Conservation (phyloP, 2,113 vertebrate genomes). For the Struthidea cinerea region DNA sequence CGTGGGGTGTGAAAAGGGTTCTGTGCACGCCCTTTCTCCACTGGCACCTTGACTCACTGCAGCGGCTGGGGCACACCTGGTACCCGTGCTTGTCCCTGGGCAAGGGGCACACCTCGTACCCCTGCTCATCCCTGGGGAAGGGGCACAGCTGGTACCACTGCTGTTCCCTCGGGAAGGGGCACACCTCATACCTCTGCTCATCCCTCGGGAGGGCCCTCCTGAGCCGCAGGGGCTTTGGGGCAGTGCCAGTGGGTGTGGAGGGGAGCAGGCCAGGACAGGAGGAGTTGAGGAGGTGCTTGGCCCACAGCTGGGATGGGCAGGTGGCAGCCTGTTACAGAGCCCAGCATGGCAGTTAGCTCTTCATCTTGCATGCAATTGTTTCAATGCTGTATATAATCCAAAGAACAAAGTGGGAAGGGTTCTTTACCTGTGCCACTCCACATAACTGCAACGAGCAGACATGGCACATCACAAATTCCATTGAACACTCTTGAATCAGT, state of each 20-base stretch:
- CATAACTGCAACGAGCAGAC: not conserved
- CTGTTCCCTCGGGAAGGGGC: not conserved
- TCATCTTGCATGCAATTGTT: not conserved
- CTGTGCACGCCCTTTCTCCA: not conserved
- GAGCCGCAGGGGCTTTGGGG: not conserved
- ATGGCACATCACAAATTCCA: not conserved
- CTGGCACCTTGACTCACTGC: not conserved
- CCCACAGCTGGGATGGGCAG: not conserved
- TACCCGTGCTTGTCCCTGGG: not conserved
- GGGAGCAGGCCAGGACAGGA: not conserved
- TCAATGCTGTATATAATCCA: not conserved
- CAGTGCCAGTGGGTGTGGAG: slow-evolving; percentile 1
- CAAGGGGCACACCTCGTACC: not conserved
- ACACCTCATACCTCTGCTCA: not conserved
- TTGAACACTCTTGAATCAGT: not conserved
- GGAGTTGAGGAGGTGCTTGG: not conserved
- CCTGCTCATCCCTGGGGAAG: not conserved
- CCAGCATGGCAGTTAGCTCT: not conserved
- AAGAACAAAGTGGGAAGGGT: not conserved
- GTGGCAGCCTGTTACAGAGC: slow-evolving; percentile 34
- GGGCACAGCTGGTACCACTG: not conserved
- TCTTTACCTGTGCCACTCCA: not conserved
- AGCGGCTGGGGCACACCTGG: not conserved
- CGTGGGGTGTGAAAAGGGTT: not conserved
- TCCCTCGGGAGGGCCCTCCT: not conserved